Base-by-base conservation (phyloP, 1,140 invertebrate genomes). In the Panagrolaimus sp. region DNA sequence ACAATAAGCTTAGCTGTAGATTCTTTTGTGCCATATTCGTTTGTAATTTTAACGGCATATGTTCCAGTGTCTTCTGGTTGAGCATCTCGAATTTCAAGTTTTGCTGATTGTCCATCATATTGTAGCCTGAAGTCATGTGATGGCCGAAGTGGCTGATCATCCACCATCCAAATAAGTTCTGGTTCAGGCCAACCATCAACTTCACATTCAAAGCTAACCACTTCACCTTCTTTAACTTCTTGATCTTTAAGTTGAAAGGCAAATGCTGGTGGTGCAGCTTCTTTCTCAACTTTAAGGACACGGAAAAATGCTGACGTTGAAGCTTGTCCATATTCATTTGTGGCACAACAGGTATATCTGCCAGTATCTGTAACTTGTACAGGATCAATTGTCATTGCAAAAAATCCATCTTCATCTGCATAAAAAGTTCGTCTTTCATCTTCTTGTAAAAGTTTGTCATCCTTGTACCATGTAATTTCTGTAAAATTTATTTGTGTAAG, bases 381-480 rank as follows among this genome's bases (percentile, higher is more conserved):
- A 72, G 92, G 88, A 1, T 89, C 88, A 71, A 98, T 94, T 3
- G 96, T 88, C 44, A 99, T 78, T 83, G 96, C 92, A 85, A 92
- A 65, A 78, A 90, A 93, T 46, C 92, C 92, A 42, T 88, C 88
- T 14, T 91, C 90, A 89, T 91, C 47, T 87, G 87, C 57, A 43
- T 93, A 89, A 38, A 85, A 80, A 74, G 89, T 88, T 20, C 93
- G 87, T 9, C 91, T 87, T 16, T 91, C 88, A 66, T 89, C 87
- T n/a, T 87, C 87, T 45, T 88, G 87, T 57, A 96, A 89, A 75
- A 88, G 86, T 47, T 87, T 86, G 46, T 87, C 89, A 81, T 95
- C 89, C 82, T 94, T 94, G 82, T 87, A 93, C 85, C 92, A 95
- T 78, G 38, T 73, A 45, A 25, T 67, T 42, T 46, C 42, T 71